Conservation (phyloP, 2,888 invertebrate species). For the Dastarcus helophoroides region DNA sequence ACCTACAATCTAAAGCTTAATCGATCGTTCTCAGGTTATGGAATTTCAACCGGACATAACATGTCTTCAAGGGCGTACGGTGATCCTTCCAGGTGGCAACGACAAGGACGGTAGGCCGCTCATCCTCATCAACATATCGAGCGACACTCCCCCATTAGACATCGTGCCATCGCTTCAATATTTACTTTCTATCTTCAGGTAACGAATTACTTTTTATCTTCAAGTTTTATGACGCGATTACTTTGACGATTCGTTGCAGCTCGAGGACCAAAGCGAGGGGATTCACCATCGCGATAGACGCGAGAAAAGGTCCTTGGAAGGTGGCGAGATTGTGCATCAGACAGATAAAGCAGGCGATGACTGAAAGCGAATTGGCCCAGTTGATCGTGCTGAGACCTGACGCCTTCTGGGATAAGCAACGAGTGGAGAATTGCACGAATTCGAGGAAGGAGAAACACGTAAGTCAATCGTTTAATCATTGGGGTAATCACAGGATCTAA, state of each 20-base stretch:
- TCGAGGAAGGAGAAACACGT: constrained; percentile 50
- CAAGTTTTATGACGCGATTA: too few relatives aligned
- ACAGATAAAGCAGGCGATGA: constrained; percentile 42
- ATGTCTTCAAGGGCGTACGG: constrained; percentile 45
- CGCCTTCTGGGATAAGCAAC: constrained; percentile 64
- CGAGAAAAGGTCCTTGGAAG: constrained; percentile 51
- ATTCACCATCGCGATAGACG: constrained; percentile 51
- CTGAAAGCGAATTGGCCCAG: constrained; percentile 27
- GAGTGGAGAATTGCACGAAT: constrained; percentile 56
- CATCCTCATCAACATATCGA: constrained; percentile 48
- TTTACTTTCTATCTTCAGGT: constrained; percentile 46
- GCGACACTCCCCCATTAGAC: constrained; percentile 43
- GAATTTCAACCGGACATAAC: constrained; percentile 40
- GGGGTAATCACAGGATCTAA: too few relatives aligned
- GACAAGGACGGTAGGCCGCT: constrained; percentile 54
- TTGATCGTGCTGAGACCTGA: constrained; percentile 59
- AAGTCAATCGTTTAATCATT: constrained; percentile 21
- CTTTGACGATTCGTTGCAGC: constrained; percentile 28
- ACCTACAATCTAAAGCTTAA: constrained; percentile 1
- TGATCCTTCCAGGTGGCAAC: constrained; percentile 52
- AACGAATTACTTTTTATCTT: constrained; percentile 14
- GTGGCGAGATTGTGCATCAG: constrained; percentile 49
- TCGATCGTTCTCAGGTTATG: constrained; percentile 29
- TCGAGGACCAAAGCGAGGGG: constrained; percentile 43
- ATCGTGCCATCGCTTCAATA: constrained; percentile 37